Evolutionary conservation across 92 coral and sea anemone species (phyloP), one percentile per base, ranked within the genome.

Genomic region (Zoanthus solanderi): DNA sequence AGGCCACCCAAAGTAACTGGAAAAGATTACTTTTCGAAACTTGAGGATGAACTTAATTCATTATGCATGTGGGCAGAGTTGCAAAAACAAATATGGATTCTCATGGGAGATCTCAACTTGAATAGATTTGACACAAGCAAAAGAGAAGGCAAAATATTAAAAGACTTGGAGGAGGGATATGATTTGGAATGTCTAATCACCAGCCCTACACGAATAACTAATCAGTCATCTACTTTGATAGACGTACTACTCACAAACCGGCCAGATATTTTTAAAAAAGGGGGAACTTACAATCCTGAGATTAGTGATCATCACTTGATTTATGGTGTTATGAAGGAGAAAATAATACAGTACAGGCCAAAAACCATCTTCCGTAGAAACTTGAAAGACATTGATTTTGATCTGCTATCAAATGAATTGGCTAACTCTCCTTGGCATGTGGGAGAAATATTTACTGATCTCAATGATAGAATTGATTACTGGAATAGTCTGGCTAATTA

Each of bases 41-140:
- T 80, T 37, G 85, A 80, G 69, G 54, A 42, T 53, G 75, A 60
- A 42, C 85, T 80, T 61, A 80, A 34, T 17, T 58, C 85, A 80
- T 80, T 58, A 61, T 80, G 31, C 48, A 57, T 80, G 85, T 80
- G 85, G 85, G 85, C 85, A 23, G 75, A 80, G 75, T n/a, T 56
- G n/a, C 85, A 80, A 60, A 80, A 61, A 80, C 71, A 44, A 83
- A 71, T 78, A 83, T 76, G 54, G 87, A 83, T 83, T 84, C 87
- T 84, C 87, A 48, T 69, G 87, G 87, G 79, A 48, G 87, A 84
- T 45, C 87, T 84, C 67, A 48, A 71, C 61, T 68, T 84, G 53
- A 84, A 84, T 84, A 45, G 87, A 69, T 28, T 69, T 76, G 87
- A 84, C 67, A 71, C 87, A 84, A 84, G 75, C 87, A 84, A 84